phyloP scores from a whole-genome alignment of 2,888 invertebrate genomes.

The Heliconius aoede region DNA sequence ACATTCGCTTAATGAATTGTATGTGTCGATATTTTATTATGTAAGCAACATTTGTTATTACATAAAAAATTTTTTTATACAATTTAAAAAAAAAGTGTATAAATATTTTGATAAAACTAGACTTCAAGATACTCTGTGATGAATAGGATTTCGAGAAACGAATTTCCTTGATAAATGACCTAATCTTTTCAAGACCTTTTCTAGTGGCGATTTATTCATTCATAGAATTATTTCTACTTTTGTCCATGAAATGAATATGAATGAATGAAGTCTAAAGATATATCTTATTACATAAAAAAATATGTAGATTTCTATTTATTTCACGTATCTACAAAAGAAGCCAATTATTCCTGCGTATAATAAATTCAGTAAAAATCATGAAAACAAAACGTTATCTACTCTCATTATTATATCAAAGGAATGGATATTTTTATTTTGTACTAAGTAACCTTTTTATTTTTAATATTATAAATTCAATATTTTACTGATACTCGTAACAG shows the following conservation, averaged over 20 bases:
- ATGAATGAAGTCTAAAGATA: not conserved
- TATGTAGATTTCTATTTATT: not conserved
- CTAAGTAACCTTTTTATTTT: not conserved
- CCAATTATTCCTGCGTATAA: not conserved
- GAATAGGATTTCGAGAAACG: slow-evolving; percentile 38
- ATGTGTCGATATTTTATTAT: not conserved
- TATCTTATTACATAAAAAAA: not conserved
- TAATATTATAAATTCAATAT: not conserved
- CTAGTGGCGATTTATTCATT: slow-evolving; percentile 8
- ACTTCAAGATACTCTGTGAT: slow-evolving; percentile 1
- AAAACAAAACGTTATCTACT: not conserved
- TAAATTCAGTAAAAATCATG: not conserved
- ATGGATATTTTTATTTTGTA: not conserved
- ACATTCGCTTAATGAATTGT: not conserved
- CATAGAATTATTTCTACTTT: slow-evolving; percentile 4
- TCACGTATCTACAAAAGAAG: not conserved
- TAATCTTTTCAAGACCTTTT: slow-evolving; percentile 34
- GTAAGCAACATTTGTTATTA: too few relatives aligned
- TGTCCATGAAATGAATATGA: slow-evolving; percentile 17
- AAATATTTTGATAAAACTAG: not conserved
- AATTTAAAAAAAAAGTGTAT: not conserved
- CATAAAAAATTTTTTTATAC: too few relatives aligned
- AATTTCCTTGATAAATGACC: slow-evolving; percentile 35
- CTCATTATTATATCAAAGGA: not conserved
- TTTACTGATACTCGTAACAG: too few relatives aligned